Evolutionary conservation across 37 sponge, comb jelly and placozoan genomes (phyloP), one percentile per base, ranked within the genome.

Genomic region (Spongilla lacustris): DNA sequence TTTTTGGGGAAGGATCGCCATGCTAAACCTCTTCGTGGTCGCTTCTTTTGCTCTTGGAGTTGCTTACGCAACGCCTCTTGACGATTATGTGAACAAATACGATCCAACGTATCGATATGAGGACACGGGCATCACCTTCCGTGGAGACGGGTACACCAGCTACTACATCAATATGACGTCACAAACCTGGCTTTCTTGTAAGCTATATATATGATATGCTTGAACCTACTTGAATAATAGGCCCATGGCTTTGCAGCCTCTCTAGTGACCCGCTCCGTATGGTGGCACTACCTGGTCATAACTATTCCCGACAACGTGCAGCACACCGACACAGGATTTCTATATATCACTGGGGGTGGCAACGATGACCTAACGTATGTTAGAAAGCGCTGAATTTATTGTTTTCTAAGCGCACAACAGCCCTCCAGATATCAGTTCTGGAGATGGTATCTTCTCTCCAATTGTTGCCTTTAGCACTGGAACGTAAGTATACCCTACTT

Each of bases 131-230:
- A 11, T 85, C 2, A 75, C 93, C 23, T 79, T 67, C 50, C 75
- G 27, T 74, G 90, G 83, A 66, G 89, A 84, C 50, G 91, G 91
- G 23, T 94, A 84, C 79, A 97, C 91, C 1, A 74, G 86, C 26
- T 88, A 97, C 67, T 94, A 73, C 84, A 68, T 97, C 74, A 97
- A 97, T 82, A 87, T 97, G 93, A 97, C 97, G 17, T 97, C 97
- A 36, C 97, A 97, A 75, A 92, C 84, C 2, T 97, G 97, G 97
- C 91, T 97, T 30, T 70, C 86, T 22, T 70, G 92, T 88, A 83
- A 50, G 85, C 49, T 14, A 29, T 75, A 10, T 27, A 69, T 69
- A 17, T 10, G 26, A 77, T n/a, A 10, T 41, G 41, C 41, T 41
- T 41, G 3, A 41, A 1, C 4, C 12, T 1, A 13, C 19, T 58